These are phyloP conservation scores for Dermatophagoides farinae DNA, from an alignment of 1,140 invertebrate genomes.

Conservation along the genomic window DNA sequence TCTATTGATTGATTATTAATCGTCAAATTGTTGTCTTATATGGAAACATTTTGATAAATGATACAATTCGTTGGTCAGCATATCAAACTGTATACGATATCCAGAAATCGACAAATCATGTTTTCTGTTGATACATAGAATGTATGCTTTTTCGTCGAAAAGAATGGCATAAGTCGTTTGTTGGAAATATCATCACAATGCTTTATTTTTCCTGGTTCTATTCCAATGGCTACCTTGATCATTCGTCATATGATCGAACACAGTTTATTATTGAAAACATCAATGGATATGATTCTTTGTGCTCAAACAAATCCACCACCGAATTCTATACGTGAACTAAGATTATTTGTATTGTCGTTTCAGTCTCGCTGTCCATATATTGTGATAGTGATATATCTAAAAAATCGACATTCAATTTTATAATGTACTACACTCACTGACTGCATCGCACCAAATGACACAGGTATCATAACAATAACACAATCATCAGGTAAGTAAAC, in stretches of 20 bases:
- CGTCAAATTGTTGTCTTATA: conserved; percentile 29
- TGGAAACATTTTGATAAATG: conserved; percentile 76
- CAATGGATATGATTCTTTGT: conserved; percentile 49
- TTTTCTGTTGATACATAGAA: conserved; percentile 28
- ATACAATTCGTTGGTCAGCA: conserved; percentile 53
- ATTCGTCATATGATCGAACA: conserved; percentile 68
- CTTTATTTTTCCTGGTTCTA: conserved; percentile 51
- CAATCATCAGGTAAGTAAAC: too few relatives aligned
- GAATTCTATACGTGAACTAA: conserved; percentile 55
- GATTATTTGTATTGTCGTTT: conserved; percentile 56
- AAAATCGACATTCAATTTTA: too few relatives aligned
- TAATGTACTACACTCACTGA: too few relatives aligned
- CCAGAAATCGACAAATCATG: conserved; percentile 52
- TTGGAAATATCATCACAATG: conserved; percentile 45
- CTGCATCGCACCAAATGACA: too few relatives aligned
- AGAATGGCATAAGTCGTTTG: conserved; percentile 48
- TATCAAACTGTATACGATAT: too few relatives aligned
- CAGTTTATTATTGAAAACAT: conserved; percentile 43
- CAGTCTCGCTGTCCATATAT: conserved; percentile 56
- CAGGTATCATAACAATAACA: too few relatives aligned
- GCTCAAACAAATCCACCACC: conserved; percentile 29
- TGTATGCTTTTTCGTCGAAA: conserved; percentile 48
- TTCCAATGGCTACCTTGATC: conserved; percentile 53
- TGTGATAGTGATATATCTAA: conserved; percentile 39
- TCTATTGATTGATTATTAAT: conserved; percentile 48